Percentiles rank a stretch among this genome's conserved stretches.
Evolutionary conservation across 2,113 vertebrate species (phyloP).

Genomic region (Ammodytes dubius): DNA sequence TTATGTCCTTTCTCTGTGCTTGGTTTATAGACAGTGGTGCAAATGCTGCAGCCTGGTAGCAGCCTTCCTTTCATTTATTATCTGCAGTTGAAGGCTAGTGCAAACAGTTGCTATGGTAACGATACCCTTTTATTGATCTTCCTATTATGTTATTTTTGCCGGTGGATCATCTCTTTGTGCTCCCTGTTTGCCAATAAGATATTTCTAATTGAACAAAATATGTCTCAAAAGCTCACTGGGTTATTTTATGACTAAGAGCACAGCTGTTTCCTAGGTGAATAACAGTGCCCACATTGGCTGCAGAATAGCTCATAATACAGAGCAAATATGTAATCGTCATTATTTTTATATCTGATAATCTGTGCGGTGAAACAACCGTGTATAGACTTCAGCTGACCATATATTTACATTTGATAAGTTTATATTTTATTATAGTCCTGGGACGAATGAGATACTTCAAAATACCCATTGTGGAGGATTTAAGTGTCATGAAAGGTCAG

Average conservation of each 20-base stretch:
- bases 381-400: neutral
- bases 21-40: conserved; percentile 1
- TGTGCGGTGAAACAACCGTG: conserved; percentile 26
- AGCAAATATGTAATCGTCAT: conserved; percentile 34
- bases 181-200: conserved; percentile 70
- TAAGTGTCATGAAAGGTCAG: neutral
- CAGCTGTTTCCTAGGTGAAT: conserved; percentile 65
- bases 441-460: neutral
- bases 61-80: conserved; percentile 53
- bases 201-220: conserved; percentile 31
- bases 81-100: conserved; percentile 43
- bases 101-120: conserved; percentile 64
- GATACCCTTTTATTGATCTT: conserved; percentile 59
- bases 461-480: neutral
- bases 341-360: conserved; percentile 5
- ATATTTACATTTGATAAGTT: conserved; percentile 11
- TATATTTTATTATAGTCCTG: neutral
- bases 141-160: conserved; percentile 57
- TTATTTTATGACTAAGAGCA: conserved; percentile 41
- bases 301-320: conserved; percentile 3
- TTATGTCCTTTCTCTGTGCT: neutral
- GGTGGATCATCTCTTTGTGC: conserved; percentile 30
- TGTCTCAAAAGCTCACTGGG: neutral
- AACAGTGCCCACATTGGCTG: conserved; percentile 35
- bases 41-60: neutral